A percentile compares a stretch with the other conserved stretches of the same genome.
Evolutionary conservation across 2,113 vertebrate species (phyloP).

Genomic region (Thalassarche chlororhynchos): DNA sequence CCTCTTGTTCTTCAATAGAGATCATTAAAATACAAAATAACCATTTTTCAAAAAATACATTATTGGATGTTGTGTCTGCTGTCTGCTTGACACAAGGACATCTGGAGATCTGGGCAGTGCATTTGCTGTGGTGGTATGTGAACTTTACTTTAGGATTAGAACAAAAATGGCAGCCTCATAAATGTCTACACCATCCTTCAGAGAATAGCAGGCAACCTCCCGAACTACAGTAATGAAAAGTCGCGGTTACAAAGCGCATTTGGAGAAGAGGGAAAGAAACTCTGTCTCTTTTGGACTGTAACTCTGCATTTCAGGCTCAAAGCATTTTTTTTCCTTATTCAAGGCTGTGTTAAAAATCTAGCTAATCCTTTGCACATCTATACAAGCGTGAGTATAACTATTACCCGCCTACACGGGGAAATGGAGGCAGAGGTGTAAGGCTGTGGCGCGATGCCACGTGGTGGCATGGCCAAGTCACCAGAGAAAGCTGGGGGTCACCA

Average conservation of each 20-base stretch:
- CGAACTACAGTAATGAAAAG: not conserved
- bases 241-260: not conserved
- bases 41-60: not conserved
- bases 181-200: conserved; percentile 23
- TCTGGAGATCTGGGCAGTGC: conserved; percentile 55
- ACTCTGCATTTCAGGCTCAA: not conserved
- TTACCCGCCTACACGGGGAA: accelerated
- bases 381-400: accelerated
- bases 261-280: not conserved
- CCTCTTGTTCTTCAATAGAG: not conserved
- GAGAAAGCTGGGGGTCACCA: not conserved
- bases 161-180: conserved; percentile 61
- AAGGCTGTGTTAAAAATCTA: not conserved
- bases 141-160: conserved; percentile 71
- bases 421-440: not conserved
- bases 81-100: conserved; percentile 31
- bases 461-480: not conserved
- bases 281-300: not conserved
- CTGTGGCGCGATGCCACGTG: accelerated
- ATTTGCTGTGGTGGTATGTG: conserved; percentile 50
- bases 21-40: not conserved
- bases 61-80: not conserved
- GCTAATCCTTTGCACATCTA: not conserved
- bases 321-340: not conserved
- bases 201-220: conserved; percentile 40